Evolutionary conservation across 2,888 invertebrate species (phyloP), one percentile per base, ranked within the genome.

Genomic region (Pristionchus fissidentatus): DNA sequence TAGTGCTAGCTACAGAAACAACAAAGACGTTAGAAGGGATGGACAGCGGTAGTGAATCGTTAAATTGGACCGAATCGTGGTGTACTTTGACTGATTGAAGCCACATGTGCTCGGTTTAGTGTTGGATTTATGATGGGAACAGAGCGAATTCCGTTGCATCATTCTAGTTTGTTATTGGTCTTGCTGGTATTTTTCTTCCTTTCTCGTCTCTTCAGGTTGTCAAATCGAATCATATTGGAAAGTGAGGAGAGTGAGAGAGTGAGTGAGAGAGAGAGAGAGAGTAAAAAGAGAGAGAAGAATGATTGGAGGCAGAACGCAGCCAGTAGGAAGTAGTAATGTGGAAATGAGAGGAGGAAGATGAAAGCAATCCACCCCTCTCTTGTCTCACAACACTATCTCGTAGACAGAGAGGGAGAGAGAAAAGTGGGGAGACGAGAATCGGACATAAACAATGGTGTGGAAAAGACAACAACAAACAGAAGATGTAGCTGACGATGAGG

Each of bases 401-500:
- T 15, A 35, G 35, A 1, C 62, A 62, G 62, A 62, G 35, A 62
- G 35, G 15, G 22, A 13, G 62, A 35, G 62, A 62, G 35, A 35
- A 1, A n/a, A 13, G 62, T 35, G 62, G 62, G 43, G 26, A 41
- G 73, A 43, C 26, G 15, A 46, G 73, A 43, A 43, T n/a, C 5
- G 62, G 62, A 62, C 43, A 60, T 41, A 82, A 52, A 82, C 66
- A 38, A 82, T 46, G 46, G 66, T 41, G 38, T 38, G 55, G 82
- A 43, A 66, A 49, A 57, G 62, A 38, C 43, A 73, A n/a, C 46
- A 46, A 41, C 73, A 29, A 55, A 78, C 78, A 49, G 35, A 78
- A 78, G 46, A 77, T 32, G 52, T 26, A 57, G 57, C 57, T 57
- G 57, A 57, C 57, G 57, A 57, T 70, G 70, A 41, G 41, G 38